phyloP scores from a whole-genome alignment of 2,888 invertebrate genomes.

The Drosophila pseudotalamancana region DNA sequence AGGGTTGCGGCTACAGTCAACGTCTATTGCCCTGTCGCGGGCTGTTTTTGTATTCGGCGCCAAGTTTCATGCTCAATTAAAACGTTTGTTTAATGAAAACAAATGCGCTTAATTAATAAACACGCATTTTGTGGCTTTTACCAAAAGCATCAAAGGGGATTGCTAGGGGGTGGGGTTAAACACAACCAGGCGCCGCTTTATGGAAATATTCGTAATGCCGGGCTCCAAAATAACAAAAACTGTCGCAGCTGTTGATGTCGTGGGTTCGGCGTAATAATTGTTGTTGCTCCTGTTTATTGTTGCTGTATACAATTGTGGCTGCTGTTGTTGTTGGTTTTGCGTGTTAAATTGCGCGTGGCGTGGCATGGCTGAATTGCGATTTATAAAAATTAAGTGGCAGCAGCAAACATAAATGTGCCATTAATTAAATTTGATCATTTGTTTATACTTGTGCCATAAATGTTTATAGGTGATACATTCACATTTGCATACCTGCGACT shows the following conservation, averaged over 20 bases:
- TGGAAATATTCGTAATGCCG: conserved; percentile 42
- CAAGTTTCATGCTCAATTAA: conserved; percentile 83
- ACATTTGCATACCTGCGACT: conserved; percentile 9
- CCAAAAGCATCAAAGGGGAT: conserved; percentile 36
- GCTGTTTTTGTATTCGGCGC: conserved; percentile 65
- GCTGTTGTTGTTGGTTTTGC: conserved; percentile 17
- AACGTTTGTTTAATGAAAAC: conserved; percentile 84
- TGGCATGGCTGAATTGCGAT: conserved; percentile 43
- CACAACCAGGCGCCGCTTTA: conserved; percentile 1
- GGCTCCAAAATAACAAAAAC: conserved; percentile 45
- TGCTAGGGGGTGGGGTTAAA: conserved; percentile 17
- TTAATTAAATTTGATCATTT: conserved; percentile 70
- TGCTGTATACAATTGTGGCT: conserved; percentile 20
- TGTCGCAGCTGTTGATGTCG: conserved; percentile 77
- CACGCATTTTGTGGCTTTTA: conserved; percentile 83
- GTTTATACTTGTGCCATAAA: conserved; percentile 48
- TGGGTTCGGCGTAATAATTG: conserved; percentile 69
- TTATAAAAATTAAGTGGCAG: conserved; percentile 68
- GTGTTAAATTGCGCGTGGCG: conserved; percentile 63
- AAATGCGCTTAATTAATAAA: conserved; percentile 85
- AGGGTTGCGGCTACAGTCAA: conserved; percentile 31
- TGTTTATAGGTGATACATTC: conserved; percentile 18
- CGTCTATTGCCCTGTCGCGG: conserved; percentile 66
- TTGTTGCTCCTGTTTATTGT: conserved; percentile 32
- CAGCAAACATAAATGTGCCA: conserved; percentile 51